A percentile compares a stretch with the other conserved stretches of the same genome.
phyloP scores from a whole-genome alignment of 2,888 invertebrate genomes.

The Clistopyga incitator region DNA sequence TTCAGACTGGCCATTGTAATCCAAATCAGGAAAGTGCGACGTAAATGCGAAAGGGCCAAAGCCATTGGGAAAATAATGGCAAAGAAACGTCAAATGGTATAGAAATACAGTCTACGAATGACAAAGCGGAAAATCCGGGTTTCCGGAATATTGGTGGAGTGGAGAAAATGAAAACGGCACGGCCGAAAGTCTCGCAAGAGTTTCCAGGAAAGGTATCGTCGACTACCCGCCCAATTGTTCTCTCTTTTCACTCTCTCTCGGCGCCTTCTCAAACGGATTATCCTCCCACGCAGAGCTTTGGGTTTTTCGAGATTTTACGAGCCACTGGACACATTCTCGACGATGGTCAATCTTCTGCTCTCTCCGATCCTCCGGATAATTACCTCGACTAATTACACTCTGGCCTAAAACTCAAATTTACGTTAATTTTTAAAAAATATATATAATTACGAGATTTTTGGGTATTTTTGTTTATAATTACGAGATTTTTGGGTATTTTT shows the following conservation, averaged over 20 bases:
- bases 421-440: no score
- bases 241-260: background rate
- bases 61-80: background rate
- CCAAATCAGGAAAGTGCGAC: slow-evolving; percentile 13
- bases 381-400: background rate
- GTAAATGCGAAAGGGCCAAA: background rate
- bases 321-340: background rate
- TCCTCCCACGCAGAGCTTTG: background rate
- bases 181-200: background rate
- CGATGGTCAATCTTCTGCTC: background rate
- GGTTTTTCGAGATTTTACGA: slow-evolving; percentile 2
- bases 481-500: no score
- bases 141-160: slow-evolving; percentile 14
- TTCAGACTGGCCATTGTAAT: slow-evolving; percentile 36
- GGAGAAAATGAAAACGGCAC: background rate
- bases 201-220: slow-evolving; percentile 29
- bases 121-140: slow-evolving; percentile 55
- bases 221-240: slow-evolving; percentile 24
- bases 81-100: background rate
- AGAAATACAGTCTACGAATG: slow-evolving; percentile 7
- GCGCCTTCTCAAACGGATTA: slow-evolving; percentile 21
- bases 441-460: no score
- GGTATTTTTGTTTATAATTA: no score
- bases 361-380: background rate
- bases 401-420: background rate